A percentile compares a stretch with the other conserved stretches of the same genome.
These are phyloP conservation scores for Drosophila fuyamai DNA, from an alignment of 1,140 invertebrate species.

Conservation along the genomic window DNA sequence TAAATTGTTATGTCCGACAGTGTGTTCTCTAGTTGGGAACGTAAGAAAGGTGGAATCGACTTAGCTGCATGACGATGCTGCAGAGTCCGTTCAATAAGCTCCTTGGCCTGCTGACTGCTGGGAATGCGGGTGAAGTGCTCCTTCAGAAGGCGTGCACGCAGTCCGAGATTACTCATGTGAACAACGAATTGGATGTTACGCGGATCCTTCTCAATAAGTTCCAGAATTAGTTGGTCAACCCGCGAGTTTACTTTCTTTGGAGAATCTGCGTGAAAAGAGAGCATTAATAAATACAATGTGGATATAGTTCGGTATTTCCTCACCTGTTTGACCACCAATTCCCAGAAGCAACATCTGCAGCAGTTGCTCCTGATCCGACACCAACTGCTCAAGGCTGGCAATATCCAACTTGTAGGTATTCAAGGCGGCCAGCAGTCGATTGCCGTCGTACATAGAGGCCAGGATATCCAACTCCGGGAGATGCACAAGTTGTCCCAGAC, in stretches of 20 bases:
- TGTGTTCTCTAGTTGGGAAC: constrained; percentile 74
- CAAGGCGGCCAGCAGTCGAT: constrained; percentile 85
- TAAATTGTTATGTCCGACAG: constrained; percentile 85
- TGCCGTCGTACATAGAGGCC: constrained; percentile 85
- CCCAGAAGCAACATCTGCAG: constrained; percentile 65
- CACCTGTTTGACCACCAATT: constrained; percentile 50
- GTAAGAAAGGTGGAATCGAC: constrained; percentile 66
- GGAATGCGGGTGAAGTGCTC: constrained; percentile 79
- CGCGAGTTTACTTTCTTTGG: background rate
- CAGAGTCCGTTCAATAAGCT: constrained; percentile 72
- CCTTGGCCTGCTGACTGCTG: constrained; percentile 68
- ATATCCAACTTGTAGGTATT: constrained; percentile 78
- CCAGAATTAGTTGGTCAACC: constrained; percentile 51
- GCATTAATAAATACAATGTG: background rate
- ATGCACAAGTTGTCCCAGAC: constrained; percentile 84
- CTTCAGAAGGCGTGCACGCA: constrained; percentile 77
- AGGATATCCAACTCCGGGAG: constrained; percentile 75
- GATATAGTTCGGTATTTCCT: background rate
- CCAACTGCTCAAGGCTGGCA: constrained; percentile 11
- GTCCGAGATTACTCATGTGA: constrained; percentile 67
- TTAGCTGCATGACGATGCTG: constrained; percentile 59
- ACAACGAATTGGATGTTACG: constrained; percentile 55
- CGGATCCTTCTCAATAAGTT: constrained; percentile 61
- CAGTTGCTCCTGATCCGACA: constrained; percentile 29
- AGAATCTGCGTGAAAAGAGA: constrained; percentile 16